Evolutionary conservation across 2,113 vertebrate species (phyloP).

Genomic region (Malurus melanocephalus): DNA sequence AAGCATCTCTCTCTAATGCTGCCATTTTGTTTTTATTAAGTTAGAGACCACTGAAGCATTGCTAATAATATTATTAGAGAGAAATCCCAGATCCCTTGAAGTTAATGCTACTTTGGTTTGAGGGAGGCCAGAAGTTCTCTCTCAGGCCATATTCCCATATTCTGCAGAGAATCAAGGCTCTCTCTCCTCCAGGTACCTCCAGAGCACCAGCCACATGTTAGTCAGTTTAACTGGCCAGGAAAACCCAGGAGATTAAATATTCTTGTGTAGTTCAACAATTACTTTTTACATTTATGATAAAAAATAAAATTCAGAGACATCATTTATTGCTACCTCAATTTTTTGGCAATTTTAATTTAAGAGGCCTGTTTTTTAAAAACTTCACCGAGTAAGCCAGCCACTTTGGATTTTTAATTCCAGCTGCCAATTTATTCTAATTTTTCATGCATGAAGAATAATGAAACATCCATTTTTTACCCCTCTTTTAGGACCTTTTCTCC

Average conservation of each 20-base stretch:
- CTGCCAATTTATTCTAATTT: neutral
- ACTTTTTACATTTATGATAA: neutral
- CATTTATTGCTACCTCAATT: neutral
- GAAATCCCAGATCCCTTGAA: slow-evolving; percentile 21
- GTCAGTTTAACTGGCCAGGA: neutral
- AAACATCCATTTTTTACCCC: neutral
- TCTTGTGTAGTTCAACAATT: neutral
- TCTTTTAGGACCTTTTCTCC: neutral
- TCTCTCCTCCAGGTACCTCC: neutral
- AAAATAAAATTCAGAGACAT: neutral
- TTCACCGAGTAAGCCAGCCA: neutral
- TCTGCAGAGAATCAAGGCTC: neutral
- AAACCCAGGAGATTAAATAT: neutral
- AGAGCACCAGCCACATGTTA: neutral
- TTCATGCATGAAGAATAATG: neutral
- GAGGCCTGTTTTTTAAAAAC: neutral
- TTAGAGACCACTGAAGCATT: neutral
- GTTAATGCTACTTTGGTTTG: neutral
- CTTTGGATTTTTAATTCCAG: neutral
- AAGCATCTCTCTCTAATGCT: neutral
- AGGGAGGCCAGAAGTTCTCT: neutral
- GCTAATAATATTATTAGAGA: slow-evolving; percentile 32
- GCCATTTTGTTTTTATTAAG: slow-evolving; percentile 27
- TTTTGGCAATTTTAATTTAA: neutral
- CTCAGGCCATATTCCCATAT: neutral